phyloP scores from a whole-genome alignment of 2,888 invertebrate species.

The Lobophora halterata region DNA sequence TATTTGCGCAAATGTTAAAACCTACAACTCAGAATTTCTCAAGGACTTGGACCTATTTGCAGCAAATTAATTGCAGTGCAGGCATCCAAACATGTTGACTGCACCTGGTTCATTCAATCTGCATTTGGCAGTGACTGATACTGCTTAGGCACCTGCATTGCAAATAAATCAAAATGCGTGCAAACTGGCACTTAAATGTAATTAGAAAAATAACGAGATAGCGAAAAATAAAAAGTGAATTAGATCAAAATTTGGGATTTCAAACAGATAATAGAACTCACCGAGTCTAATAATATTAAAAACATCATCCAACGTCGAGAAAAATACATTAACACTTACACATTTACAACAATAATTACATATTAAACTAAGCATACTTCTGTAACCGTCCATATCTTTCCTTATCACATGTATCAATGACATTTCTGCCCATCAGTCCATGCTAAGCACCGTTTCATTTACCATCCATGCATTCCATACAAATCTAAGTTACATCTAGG shows the following conservation, averaged over 20 bases:
- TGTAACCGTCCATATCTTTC: constrained; percentile 44
- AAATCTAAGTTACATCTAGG: constrained; percentile 22
- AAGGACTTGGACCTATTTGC: too few relatives aligned
- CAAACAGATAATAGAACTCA: constrained; percentile 34
- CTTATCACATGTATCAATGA: constrained; percentile 71
- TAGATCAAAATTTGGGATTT: constrained; percentile 18
- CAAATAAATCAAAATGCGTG: too few relatives aligned
- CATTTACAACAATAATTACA: constrained; percentile 63
- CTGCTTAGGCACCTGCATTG: too few relatives aligned
- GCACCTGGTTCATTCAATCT: too few relatives aligned
- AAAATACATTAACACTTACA: constrained; percentile 74
- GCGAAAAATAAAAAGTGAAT: background rate
- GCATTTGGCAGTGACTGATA: too few relatives aligned
- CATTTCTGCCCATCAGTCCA: constrained; percentile 47
- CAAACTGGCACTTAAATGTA: too few relatives aligned
- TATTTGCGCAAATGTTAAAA: constrained; percentile 30
- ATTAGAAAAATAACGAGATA: too few relatives aligned
- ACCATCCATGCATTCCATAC: constrained; percentile 24
- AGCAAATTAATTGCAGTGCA: too few relatives aligned
- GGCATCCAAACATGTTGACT: too few relatives aligned
- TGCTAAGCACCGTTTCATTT: constrained; percentile 48
- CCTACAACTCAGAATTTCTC: too few relatives aligned
- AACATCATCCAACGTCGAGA: constrained; percentile 61
- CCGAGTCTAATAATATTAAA: constrained; percentile 75
- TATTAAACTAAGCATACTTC: constrained; percentile 55